A percentile compares a stretch with the other conserved stretches of the same genome.
These are phyloP conservation scores for Nemopilema nomurai DNA, from an alignment of 30 jellyfish, hydroid and myxozoan species.

Conservation along the genomic window DNA sequence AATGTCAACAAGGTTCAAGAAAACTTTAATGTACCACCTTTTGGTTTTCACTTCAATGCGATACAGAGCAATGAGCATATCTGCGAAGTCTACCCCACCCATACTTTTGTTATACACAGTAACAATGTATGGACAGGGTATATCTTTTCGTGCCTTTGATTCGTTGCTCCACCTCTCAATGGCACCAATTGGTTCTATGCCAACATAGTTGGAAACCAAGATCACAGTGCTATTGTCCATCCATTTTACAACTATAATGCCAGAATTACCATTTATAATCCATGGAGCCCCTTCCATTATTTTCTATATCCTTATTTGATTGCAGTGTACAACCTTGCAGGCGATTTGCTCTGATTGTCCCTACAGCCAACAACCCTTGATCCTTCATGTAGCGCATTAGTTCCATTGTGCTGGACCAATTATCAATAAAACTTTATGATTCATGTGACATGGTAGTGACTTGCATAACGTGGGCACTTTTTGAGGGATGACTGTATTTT, in stretches of 20 bases:
- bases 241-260: constrained; percentile 71
- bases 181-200: constrained; percentile 62
- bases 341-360: constrained; percentile 76
- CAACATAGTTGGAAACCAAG: constrained; percentile 65
- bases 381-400: constrained; percentile 49
- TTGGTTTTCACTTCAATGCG: constrained; percentile 51
- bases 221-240: constrained; percentile 70
- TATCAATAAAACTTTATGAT: constrained; percentile 65
- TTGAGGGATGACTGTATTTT: constrained; percentile 47
- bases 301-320: constrained; percentile 55
- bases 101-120: constrained; percentile 60
- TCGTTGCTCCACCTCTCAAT: constrained; percentile 69
- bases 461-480: constrained; percentile 72
- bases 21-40: constrained; percentile 77
- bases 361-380: constrained; percentile 62
- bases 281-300: constrained; percentile 52
- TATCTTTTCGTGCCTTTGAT: constrained; percentile 44
- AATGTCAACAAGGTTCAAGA: constrained; percentile 63
- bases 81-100: constrained; percentile 92
- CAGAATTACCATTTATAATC: constrained; percentile 72
- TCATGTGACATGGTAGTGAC: constrained; percentile 39
- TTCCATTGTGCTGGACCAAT: constrained; percentile 75
- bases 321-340: constrained; percentile 68
- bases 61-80: constrained; percentile 68
- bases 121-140: constrained; percentile 65